Evolutionary conservation across 2,797 vertebrate genomes (phyloP).

Genomic region (Nasua narica): DNA sequence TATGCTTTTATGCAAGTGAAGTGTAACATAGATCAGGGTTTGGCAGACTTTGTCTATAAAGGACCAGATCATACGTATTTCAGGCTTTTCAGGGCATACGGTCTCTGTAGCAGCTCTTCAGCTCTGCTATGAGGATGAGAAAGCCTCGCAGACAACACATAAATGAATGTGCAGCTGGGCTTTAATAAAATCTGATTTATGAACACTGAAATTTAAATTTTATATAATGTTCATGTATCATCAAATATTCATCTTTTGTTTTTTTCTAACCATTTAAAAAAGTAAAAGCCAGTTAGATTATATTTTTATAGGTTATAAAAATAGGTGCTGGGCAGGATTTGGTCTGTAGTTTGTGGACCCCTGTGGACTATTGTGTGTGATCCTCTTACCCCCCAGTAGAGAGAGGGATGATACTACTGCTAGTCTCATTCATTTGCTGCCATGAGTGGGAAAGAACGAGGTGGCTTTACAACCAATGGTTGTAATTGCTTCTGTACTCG

Average conservation of each 20-base stretch:
- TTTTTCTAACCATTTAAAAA: not conserved
- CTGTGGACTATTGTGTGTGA: not conserved
- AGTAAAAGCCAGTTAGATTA: not conserved
- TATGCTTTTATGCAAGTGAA: not conserved
- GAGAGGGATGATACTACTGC: not conserved
- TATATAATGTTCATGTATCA: not conserved
- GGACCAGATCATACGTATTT: not conserved
- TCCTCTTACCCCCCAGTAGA: rapidly evolving
- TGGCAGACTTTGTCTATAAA: not conserved
- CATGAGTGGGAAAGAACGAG: not conserved
- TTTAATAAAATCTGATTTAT: not conserved
- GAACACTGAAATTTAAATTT: not conserved
- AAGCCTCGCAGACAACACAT: not conserved
- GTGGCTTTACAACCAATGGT: not conserved
- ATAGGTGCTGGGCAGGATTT: not conserved
- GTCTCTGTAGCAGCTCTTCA: not conserved
- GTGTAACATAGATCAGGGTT: not conserved
- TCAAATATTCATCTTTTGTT: not conserved
- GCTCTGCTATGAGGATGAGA: not conserved
- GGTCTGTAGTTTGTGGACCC: not conserved
- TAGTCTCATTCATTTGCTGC: not conserved
- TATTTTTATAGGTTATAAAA: not conserved
- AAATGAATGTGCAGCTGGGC: not conserved
- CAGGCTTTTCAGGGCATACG: not conserved
- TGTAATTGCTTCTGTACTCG: not conserved